These are phyloP conservation scores for Solea solea DNA, from an alignment of 2,113 vertebrate species.

Conservation along the genomic window DNA sequence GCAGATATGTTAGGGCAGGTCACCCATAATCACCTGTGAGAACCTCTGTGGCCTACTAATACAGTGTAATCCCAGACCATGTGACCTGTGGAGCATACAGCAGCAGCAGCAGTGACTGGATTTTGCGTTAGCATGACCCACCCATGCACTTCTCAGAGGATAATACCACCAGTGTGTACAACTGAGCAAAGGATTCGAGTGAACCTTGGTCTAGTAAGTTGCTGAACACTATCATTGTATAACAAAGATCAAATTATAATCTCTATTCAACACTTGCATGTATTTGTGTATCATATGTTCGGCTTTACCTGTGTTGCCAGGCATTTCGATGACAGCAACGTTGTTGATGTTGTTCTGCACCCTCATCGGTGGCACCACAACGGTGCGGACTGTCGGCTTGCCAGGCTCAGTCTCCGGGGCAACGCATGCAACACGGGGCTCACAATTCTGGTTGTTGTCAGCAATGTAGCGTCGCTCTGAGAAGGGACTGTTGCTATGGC, in stretches of 20 bases:
- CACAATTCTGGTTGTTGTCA: constrained; percentile 84
- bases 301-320: constrained; percentile 84
- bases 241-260: not conserved
- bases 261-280: not conserved
- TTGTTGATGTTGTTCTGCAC: constrained; percentile 87
- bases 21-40: constrained; percentile 81
- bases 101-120: constrained; percentile 70
- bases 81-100: constrained; percentile 81
- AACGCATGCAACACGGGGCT: constrained; percentile 73
- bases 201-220: not conserved
- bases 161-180: constrained; percentile 13
- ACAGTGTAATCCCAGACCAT: constrained; percentile 72
- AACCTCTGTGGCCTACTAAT: constrained; percentile 75
- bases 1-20: constrained; percentile 59
- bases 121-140: constrained; percentile 46
- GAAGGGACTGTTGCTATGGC: constrained; percentile 88
- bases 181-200: constrained; percentile 14
- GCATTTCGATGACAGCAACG: constrained; percentile 78
- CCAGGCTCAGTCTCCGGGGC: constrained; percentile 80
- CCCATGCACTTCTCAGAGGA: constrained; percentile 26
- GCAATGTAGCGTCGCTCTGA: constrained; percentile 85
- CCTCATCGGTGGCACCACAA: constrained; percentile 91
- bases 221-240: not conserved
- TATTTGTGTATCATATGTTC: not conserved
- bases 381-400: constrained; percentile 88